phyloP scores from a whole-genome alignment of 2,888 invertebrate species.

The Microctonus aethiopoides region DNA sequence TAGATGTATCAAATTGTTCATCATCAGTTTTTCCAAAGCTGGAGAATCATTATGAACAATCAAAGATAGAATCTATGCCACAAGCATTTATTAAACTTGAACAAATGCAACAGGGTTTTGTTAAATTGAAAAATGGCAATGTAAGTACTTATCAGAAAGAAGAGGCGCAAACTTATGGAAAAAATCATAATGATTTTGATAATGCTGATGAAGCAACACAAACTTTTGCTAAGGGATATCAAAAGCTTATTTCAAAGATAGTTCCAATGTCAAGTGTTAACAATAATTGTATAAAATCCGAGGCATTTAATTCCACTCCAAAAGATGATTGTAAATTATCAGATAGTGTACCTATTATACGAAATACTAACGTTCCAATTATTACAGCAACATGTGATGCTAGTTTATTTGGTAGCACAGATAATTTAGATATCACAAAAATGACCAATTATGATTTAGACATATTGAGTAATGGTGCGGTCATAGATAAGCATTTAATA shows the following conservation, averaged over 20 bases:
- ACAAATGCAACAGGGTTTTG: slow-evolving; percentile 52
- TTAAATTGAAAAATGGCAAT: slow-evolving; percentile 51
- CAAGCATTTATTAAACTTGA: slow-evolving; percentile 59
- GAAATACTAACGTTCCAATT: slow-evolving; percentile 57
- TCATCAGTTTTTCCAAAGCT: slow-evolving; percentile 50
- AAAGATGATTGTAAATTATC: slow-evolving; percentile 46
- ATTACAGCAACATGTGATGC: slow-evolving; percentile 54
- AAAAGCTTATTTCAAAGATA: slow-evolving; percentile 54
- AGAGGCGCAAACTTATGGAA: slow-evolving; percentile 40
- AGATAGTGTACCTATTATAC: slow-evolving; percentile 50
- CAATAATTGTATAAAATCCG: slow-evolving; percentile 40
- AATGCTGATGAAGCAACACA: slow-evolving; percentile 44
- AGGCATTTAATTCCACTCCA: slow-evolving; percentile 32
- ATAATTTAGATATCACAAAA: slow-evolving; percentile 58
- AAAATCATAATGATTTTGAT: slow-evolving; percentile 46
- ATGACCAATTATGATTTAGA: slow-evolving; percentile 59
- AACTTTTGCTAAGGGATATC: slow-evolving; percentile 53
- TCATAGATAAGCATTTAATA: slow-evolving; percentile 58
- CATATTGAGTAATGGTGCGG: slow-evolving; percentile 57
- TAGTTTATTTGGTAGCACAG: slow-evolving; percentile 57
- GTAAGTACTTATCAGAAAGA: slow-evolving; percentile 48
- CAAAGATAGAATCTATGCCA: slow-evolving; percentile 48
- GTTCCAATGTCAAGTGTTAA: slow-evolving; percentile 40
- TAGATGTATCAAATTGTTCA: slow-evolving; percentile 43
- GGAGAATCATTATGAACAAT: slow-evolving; percentile 48